Base-by-base conservation (phyloP, 2,113 vertebrate genomes). In the Centropus bengalensis region DNA sequence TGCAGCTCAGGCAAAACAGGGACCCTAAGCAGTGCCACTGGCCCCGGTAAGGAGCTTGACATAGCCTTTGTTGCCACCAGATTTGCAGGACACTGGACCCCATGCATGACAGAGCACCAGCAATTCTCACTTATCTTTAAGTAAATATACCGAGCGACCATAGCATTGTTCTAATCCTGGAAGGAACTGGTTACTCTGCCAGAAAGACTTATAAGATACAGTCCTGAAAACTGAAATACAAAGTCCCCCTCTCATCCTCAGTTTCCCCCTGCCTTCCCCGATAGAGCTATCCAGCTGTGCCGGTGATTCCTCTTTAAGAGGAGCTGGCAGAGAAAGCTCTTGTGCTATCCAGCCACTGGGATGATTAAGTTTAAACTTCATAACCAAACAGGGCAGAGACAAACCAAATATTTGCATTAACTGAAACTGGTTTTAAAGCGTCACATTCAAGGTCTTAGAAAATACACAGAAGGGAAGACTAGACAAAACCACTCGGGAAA, bases 401-500 rank as follows among this genome's bases (percentile, higher is more conserved):
- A 96, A 95, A 36, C 26, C 60, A 96, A 96, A 96, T 94, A 96
- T 95, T 96, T 96, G 76, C 82, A 90, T 92, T 94, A 81, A 91
- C 52, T 27, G 79, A 81, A 91, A 88, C 2, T 8, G 32, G 60
- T 44, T 77, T 90, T 90, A 90, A 94, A 94, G 80, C 76, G 74
- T 51, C 9, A 2, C 44, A 64, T 86, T 81, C 82, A 81, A 93
- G 71, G 64, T 27, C 33, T 9, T 59, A 64, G 32, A 85, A 89
- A 94, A 94, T 32, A 94, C 24, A 40, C 10, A 18, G 38, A 59
- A 79, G 9, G 14, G 20, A 86, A 84, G 64, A 66, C 36, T 56
- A 78, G 75, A 88, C 60, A 94, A 91, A 96, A 47, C 13, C 54
- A 38, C 30, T 71, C 23, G 52, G 44, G 74, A 88, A 91, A 88